These are phyloP conservation scores for Typhlichthys subterraneus DNA, from an alignment of 2,797 vertebrate species.

Conservation along the genomic window DNA sequence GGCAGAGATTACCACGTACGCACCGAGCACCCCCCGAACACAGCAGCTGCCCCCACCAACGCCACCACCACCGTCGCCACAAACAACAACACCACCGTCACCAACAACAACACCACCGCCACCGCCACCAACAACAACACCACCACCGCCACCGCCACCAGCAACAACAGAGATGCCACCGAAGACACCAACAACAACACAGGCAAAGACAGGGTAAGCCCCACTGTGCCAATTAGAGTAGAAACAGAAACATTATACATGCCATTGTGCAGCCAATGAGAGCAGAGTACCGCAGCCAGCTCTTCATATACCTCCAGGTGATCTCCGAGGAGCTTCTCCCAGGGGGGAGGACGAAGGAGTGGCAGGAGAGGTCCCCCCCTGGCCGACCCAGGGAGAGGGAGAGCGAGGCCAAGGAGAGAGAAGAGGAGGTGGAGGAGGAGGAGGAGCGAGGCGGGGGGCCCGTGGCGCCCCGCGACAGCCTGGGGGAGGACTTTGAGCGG, in stretches of 20 bases:
- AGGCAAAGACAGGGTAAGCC: constrained; percentile 67
- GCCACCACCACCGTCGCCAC: constrained; percentile 36
- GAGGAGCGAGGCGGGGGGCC: constrained; percentile 71
- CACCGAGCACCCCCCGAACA: constrained; percentile 60
- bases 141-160: constrained; percentile 24
- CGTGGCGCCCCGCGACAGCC: constrained; percentile 59
- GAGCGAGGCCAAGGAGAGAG: constrained; percentile 24
- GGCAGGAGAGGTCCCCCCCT: constrained; percentile 41
- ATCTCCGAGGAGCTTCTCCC: constrained; percentile 57
- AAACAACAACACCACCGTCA: constrained; percentile 16
- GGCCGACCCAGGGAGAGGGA: constrained; percentile 52
- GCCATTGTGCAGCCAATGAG: no score
- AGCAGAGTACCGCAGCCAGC: neutral
- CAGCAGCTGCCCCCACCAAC: constrained; percentile 35
- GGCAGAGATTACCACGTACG: constrained; percentile 92
- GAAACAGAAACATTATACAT: no score
- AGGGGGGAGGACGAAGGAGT: constrained; percentile 52
- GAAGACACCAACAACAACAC: constrained; percentile 51
- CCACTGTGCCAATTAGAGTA: neutral
- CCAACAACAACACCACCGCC: constrained; percentile 57
- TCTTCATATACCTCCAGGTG: constrained; percentile 45
- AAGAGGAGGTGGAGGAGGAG: constrained; percentile 18
- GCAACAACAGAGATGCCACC: constrained; percentile 54
- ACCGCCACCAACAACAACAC: constrained; percentile 34
- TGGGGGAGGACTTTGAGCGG: constrained; percentile 86